Base-by-base conservation (phyloP, 2,888 invertebrate species). In the Mylabris sibirica region DNA sequence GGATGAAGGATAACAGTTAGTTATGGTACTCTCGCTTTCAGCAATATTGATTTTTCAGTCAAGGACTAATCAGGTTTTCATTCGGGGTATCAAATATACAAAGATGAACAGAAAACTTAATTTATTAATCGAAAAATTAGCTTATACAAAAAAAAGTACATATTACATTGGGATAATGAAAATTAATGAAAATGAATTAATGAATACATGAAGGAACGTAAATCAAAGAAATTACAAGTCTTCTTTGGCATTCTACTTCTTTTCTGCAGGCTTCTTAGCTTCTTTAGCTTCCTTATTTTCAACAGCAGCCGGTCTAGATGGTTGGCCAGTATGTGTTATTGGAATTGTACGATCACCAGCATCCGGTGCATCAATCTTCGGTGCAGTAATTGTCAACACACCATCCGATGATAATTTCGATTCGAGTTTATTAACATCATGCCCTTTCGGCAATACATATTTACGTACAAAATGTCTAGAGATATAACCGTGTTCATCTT, bases 381-480 rank as follows among this genome's bases (percentile, higher is more conserved):
- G 92, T 3, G 91, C 92, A 22, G 89, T 87, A 44, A 93, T 86
- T 65, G 88, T 89, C 71, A 93, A 83, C 68, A 93, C 88, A 0
- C 94, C 94, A 78, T 94, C 93, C 2, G 91, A 89, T 34, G 93
- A 93, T 17, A 95, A 85, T 64, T 89, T 91, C 2, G 93, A 93
- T 70, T 90, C 89, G 1, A 95, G 90, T 60, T 90, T 88, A 66
- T 89, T 89, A 2, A 92, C 88, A 66, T 94, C 92, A 66, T 91
- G 92, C 0, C 91, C 92, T 76, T 91, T 90, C 0, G 95, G 95
- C 63, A 95, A 81, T 60, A 89, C 81, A 81, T 94, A 95, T 68
- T 91, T 88, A 35, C 95, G 87, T 70, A 91, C 89, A 77, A 94
- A 94, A 74, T 94, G 92, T 66, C 93, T 88, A 49, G 91, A 90